Percentiles rank a stretch among this genome's conserved stretches.
phyloP scores from a whole-genome alignment of 2,888 invertebrate species.

The Lathronympha strigana region DNA sequence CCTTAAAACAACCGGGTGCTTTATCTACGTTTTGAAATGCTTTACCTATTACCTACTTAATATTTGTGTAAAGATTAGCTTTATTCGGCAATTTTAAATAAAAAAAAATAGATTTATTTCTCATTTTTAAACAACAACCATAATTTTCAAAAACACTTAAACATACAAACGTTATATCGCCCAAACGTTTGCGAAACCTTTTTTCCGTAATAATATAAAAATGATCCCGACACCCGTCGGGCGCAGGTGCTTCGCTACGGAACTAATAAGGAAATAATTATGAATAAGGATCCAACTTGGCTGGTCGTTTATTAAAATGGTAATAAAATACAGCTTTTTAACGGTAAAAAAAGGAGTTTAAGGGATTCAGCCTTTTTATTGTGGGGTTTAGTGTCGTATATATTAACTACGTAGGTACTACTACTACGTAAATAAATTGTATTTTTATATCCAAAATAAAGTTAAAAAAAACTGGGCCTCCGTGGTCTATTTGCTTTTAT shows the following conservation, averaged over 20 bases:
- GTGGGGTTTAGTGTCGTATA: background rate
- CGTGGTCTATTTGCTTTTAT: no score
- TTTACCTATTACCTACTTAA: no score
- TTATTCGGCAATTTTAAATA: no score
- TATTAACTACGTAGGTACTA: no score
- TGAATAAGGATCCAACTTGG: constrained; percentile 58
- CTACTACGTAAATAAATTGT: no score
- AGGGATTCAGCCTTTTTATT: background rate
- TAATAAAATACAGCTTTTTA: constrained; percentile 47
- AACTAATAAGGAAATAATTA: constrained; percentile 65
- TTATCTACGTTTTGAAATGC: no score
- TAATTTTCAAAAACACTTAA: background rate
- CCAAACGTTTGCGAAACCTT: constrained; percentile 29
- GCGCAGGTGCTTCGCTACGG: constrained; percentile 53
- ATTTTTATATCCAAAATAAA: no score
- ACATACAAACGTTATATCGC: constrained; percentile 12
- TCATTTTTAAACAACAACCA: no score
- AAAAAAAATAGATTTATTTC: no score
- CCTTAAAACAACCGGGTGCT: no score
- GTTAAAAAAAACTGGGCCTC: no score
- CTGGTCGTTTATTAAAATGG: constrained; percentile 61
- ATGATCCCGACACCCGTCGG: constrained; percentile 49
- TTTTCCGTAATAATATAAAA: constrained; percentile 47
- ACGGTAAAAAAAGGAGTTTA: constrained; percentile 23
- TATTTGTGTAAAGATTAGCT: no score